Percentiles rank a stretch among this genome's conserved stretches.
phyloP scores from a whole-genome alignment of 2,888 invertebrate species.

The Apantesis nais region DNA sequence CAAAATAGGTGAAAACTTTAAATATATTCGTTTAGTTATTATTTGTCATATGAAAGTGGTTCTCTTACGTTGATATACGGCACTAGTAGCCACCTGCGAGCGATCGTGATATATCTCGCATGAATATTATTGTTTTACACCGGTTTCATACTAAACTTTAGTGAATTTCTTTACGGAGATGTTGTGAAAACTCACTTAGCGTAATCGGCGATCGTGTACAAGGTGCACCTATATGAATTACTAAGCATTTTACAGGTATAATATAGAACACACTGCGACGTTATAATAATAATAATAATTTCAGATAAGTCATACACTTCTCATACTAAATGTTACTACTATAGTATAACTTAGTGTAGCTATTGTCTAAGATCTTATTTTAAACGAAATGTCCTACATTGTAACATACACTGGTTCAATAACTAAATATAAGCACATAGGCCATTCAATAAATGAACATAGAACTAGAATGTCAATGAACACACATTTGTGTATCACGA shows the following conservation, averaged over 20 bases:
- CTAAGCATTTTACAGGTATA: background rate
- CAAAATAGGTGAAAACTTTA: background rate
- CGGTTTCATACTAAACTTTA: background rate
- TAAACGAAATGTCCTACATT: too few relatives aligned
- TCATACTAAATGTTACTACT: too few relatives aligned
- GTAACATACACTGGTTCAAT: too few relatives aligned
- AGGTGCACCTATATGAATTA: background rate
- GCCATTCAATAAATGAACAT: too few relatives aligned
- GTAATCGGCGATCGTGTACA: background rate
- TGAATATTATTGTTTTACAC: background rate
- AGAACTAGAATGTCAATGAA: too few relatives aligned
- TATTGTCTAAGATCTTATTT: too few relatives aligned
- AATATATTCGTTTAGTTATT: conserved; percentile 1
- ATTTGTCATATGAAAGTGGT: conserved; percentile 30
- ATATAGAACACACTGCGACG: background rate
- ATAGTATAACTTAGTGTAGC: too few relatives aligned
- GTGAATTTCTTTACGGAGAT: background rate
- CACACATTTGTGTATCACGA: too few relatives aligned
- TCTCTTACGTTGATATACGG: conserved; percentile 50
- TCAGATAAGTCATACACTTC: too few relatives aligned
- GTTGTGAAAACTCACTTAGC: background rate
- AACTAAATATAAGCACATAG: too few relatives aligned
- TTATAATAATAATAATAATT: too few relatives aligned
- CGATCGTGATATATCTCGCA: conserved; percentile 46
- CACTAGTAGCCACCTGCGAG: conserved; percentile 39